These are phyloP conservation scores for Synchiropus splendidus DNA, from an alignment of 2,113 vertebrate species.

Conservation along the genomic window DNA sequence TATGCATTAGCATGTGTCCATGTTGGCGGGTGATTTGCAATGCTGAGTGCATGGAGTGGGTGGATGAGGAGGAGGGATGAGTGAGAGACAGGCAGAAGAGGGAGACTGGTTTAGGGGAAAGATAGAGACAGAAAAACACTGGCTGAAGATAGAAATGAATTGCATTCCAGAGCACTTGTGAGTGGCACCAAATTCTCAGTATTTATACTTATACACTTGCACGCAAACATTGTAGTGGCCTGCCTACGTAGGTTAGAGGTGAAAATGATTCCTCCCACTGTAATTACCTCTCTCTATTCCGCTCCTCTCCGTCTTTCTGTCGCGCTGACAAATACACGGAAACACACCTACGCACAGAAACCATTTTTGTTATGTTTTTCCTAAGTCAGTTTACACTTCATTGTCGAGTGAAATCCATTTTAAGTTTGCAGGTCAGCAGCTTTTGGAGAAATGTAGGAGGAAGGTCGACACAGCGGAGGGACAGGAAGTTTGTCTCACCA, in stretches of 20 bases:
- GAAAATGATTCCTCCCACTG: conserved; percentile 48
- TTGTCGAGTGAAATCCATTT: conserved; percentile 1
- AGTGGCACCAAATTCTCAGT: conserved; percentile 36
- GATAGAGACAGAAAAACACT: conserved; percentile 21
- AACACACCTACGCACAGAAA: conserved; percentile 39
- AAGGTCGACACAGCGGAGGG: neutral
- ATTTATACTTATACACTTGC: conserved; percentile 13
- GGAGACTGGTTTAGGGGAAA: conserved; percentile 21
- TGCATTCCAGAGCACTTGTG: conserved; percentile 33
- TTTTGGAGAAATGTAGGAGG: neutral
- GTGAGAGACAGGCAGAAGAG: conserved; percentile 32
- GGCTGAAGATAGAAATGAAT: conserved; percentile 35
- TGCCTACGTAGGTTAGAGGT: conserved; percentile 52
- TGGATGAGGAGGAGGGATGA: conserved; percentile 55
- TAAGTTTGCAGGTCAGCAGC: neutral
- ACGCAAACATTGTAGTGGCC: conserved; percentile 19
- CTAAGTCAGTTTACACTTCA: neutral
- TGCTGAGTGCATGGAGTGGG: conserved; percentile 57
- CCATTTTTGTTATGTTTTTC: conserved; percentile 23
- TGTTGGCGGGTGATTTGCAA: conserved; percentile 58
- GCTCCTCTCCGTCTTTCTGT: conserved; percentile 28
- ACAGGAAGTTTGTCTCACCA: neutral
- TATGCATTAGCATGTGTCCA: conserved; percentile 10
- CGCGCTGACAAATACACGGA: conserved; percentile 41
- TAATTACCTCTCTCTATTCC: conserved; percentile 50